Evolutionary conservation across 2,113 vertebrate genomes (phyloP).

Genomic region (Lutjanus erythropterus): DNA sequence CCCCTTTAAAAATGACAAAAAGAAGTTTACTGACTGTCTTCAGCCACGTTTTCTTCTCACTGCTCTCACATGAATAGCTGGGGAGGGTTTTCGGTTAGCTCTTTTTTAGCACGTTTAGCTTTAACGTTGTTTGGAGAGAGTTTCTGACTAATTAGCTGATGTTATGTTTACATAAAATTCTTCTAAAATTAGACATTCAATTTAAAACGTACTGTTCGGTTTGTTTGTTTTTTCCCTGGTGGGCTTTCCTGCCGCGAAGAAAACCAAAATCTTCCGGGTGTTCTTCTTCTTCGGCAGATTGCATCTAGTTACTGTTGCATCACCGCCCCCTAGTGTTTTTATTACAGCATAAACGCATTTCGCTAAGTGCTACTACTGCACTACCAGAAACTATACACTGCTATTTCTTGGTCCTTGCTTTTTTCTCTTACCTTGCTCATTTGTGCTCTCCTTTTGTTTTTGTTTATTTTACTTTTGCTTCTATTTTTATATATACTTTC

Average conservation of each 20-base stretch:
- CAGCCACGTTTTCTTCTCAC: no score
- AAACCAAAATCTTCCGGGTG: slow-evolving; percentile 53
- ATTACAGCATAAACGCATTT: no score
- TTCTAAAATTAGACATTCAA: background rate
- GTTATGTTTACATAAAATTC: background rate
- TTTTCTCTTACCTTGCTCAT: no score
- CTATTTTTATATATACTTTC: no score
- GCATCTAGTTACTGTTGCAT: no score
- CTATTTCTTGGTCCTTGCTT: no score
- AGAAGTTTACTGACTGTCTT: no score
- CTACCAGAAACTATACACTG: no score
- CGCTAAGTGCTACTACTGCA: background rate
- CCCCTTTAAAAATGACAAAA: background rate
- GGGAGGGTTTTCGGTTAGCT: background rate
- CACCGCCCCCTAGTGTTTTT: slow-evolving; percentile 7
- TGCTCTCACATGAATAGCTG: background rate
- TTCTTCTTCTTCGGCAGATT: slow-evolving; percentile 44
- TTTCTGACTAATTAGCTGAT: background rate
- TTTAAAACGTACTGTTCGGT: background rate
- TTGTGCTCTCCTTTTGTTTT: no score
- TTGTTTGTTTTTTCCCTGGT: background rate
- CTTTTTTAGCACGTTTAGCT: background rate
- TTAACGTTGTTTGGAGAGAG: background rate
- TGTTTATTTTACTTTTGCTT: no score
- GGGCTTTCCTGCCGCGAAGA: slow-evolving; percentile 29